phyloP scores from a whole-genome alignment of 2,888 invertebrate genomes.

The Eurois occulta region DNA sequence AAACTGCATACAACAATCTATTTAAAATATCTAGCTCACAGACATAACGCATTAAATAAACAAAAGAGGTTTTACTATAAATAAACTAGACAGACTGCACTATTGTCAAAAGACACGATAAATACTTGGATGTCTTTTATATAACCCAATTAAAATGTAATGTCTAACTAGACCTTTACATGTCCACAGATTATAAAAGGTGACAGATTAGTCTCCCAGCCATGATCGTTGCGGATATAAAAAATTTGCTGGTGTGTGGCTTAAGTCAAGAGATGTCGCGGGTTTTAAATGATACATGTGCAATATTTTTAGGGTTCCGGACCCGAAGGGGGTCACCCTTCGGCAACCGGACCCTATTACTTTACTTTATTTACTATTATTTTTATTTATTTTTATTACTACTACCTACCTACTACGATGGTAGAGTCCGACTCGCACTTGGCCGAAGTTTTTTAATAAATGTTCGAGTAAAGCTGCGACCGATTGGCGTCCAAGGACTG shows the following conservation, averaged over 20 bases:
- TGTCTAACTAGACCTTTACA: conserved; percentile 60
- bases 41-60: conserved; percentile 59
- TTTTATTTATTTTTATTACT: too few relatives aligned
- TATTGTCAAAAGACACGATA: conserved; percentile 36
- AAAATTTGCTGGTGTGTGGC: conserved; percentile 18
- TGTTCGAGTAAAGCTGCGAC: too few relatives aligned
- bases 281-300: neutral
- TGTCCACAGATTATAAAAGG: conserved; percentile 67
- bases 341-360: too few relatives aligned
- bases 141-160: conserved; percentile 62
- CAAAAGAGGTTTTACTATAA: conserved; percentile 34
- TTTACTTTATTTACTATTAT: too few relatives aligned
- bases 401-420: too few relatives aligned
- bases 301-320: too few relatives aligned
- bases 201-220: conserved; percentile 64
- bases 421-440: too few relatives aligned
- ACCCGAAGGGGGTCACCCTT: too few relatives aligned
- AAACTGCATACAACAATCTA: conserved; percentile 30
- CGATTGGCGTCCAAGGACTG: too few relatives aligned
- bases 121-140: conserved; percentile 12
- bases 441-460: too few relatives aligned
- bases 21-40: conserved; percentile 42
- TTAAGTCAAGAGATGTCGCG: conserved; percentile 12
- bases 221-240: conserved; percentile 56
- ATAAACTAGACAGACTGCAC: conserved; percentile 36